phyloP scores from a whole-genome alignment of 2,888 invertebrate genomes.

The Branchellion lobata region DNA sequence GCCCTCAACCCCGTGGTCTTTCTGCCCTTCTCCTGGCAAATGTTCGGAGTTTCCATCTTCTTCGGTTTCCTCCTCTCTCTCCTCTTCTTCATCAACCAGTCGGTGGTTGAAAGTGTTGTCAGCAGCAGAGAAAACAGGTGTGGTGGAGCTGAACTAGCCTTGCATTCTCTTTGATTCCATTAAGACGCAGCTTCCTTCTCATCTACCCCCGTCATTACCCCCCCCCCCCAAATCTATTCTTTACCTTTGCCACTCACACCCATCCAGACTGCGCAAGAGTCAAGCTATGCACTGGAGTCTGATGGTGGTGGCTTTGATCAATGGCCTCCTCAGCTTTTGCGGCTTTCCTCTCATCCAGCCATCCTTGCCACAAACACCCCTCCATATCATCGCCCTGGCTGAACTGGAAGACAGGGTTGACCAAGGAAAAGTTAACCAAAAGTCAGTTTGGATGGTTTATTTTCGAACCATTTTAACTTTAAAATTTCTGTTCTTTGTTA shows the following conservation, averaged over 20 bases:
- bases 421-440: constrained; percentile 68
- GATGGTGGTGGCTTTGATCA: constrained; percentile 67
- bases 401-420: constrained; percentile 69
- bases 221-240: too few relatives aligned
- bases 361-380: constrained; percentile 68
- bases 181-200: not conserved
- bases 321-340: constrained; percentile 66
- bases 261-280: constrained; percentile 67
- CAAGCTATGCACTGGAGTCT: constrained; percentile 68
- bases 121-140: constrained; percentile 68
- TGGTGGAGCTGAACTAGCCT: too few relatives aligned
- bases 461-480: not conserved
- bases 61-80: constrained; percentile 68
- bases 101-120: constrained; percentile 68
- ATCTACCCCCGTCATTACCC: not conserved
- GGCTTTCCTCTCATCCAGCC: constrained; percentile 69
- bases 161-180: too few relatives aligned
- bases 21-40: constrained; percentile 57
- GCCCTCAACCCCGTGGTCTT: not conserved
- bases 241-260: too few relatives aligned
- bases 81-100: constrained; percentile 70
- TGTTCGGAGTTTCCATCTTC: constrained; percentile 64
- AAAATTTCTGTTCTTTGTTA: not conserved
- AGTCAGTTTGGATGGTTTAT: constrained; percentile 63
- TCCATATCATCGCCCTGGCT: constrained; percentile 68